Percentiles rank a stretch among this genome's conserved stretches.
These are phyloP conservation scores for Wasmannia auropunctata DNA, from an alignment of 1,140 invertebrate species.

Conservation along the genomic window DNA sequence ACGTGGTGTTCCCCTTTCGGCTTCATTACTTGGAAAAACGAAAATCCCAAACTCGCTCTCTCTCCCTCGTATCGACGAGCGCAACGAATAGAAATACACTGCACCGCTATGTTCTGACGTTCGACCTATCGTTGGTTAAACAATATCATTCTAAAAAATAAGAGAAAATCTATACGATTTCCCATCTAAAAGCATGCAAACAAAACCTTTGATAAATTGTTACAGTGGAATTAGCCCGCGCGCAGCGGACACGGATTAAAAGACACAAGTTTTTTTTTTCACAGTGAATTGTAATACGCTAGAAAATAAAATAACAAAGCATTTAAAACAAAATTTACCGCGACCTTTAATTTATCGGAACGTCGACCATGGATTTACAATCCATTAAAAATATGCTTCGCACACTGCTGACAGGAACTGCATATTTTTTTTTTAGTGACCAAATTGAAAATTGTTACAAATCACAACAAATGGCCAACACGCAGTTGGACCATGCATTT, in stretches of 20 bases:
- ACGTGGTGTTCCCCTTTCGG: not conserved
- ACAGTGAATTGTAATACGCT: not conserved
- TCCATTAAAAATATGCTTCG: not conserved
- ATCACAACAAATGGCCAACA: slow-evolving; percentile 2
- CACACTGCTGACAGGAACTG: not conserved
- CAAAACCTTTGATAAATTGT: not conserved
- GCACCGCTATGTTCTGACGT: not conserved
- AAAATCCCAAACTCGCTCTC: not conserved
- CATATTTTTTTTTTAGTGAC: not conserved
- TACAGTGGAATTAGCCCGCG: not conserved
- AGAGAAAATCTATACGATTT: not conserved
- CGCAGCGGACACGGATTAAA: not conserved
- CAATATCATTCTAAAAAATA: slow-evolving; percentile 16
- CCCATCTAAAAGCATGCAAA: not conserved
- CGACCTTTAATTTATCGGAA: not conserved
- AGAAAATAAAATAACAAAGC: not conserved
- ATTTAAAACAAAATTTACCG: not conserved
- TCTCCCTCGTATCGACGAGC: not conserved
- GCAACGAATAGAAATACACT: slow-evolving; percentile 36
- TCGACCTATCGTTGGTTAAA: slow-evolving; percentile 2
- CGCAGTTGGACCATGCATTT: slow-evolving; percentile 3
- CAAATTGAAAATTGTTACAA: slow-evolving; percentile 8
- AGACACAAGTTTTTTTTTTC: not conserved
- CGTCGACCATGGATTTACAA: not conserved
- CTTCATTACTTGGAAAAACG: slow-evolving; percentile 47